phyloP scores from a whole-genome alignment of 2,888 invertebrate species.

The Amblyjoppa proteus region DNA sequence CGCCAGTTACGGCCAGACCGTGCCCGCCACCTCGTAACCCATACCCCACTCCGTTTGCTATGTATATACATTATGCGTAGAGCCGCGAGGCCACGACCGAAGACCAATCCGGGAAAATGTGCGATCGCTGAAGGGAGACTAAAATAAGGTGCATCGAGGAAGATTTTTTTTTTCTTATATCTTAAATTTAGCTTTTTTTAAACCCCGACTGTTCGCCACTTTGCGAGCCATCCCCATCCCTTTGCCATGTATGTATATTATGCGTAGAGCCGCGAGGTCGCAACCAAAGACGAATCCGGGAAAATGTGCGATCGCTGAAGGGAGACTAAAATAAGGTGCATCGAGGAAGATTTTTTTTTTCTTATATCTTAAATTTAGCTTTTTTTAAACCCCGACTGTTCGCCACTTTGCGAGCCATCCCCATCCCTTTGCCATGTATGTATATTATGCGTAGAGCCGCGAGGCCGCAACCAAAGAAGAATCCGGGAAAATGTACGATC shows the following conservation, averaged over 20 bases:
- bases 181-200: no score
- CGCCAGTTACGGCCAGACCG: conserved; percentile 71
- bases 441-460: neutral
- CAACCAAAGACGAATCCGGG: neutral
- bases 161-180: no score
- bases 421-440: neutral
- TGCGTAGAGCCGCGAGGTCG: neutral
- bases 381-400: conserved; percentile 6
- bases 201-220: conserved; percentile 52
- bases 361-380: no score
- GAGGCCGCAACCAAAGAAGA: neutral
- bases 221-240: neutral
- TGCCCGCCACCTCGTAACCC: conserved; percentile 58
- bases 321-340: neutral
- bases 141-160: neutral
- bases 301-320: neutral
- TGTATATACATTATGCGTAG: neutral
- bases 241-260: neutral
- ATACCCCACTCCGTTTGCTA: neutral
- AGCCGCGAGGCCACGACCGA: neutral
- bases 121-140: neutral
- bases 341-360: no score
- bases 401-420: conserved; percentile 39
- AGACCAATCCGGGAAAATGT: neutral
- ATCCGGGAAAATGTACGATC: neutral